Conservation (phyloP, 1,140 invertebrate genomes). For the Amyelois transitella region DNA sequence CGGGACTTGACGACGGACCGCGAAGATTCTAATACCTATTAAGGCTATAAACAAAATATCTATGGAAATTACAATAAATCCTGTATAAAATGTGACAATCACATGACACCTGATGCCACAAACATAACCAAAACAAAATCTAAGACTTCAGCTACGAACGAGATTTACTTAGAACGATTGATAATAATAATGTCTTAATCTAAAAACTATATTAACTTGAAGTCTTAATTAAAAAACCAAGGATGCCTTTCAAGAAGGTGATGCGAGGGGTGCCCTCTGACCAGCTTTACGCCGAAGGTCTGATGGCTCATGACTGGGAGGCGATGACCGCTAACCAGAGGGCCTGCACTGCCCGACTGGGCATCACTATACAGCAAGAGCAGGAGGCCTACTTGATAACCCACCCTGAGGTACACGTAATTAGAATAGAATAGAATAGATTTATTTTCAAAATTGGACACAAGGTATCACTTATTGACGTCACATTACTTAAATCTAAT, state of each 20-base stretch:
- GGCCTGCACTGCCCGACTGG: conserved; percentile 32
- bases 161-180: no score
- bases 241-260: conserved; percentile 37
- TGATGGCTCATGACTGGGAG: conserved; percentile 31
- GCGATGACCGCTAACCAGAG: conserved; percentile 35
- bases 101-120: no score
- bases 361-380: conserved; percentile 40
- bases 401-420: conserved; percentile 55
- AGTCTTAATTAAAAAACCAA: background rate
- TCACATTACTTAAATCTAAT: no score
- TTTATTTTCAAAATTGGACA: no score
- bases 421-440: conserved; percentile 6
- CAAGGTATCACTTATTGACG: no score
- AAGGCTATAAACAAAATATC: no score
- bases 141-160: no score
- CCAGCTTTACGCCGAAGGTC: conserved; percentile 29
- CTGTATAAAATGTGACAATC: no score
- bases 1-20: no score
- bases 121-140: no score
- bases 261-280: conserved; percentile 38
- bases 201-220: background rate
- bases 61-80: background rate
- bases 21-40: no score
- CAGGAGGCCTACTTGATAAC: conserved; percentile 44
- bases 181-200: no score